Conservation (phyloP, 2,888 invertebrate genomes). For the Nephrotoma appendiculata region DNA sequence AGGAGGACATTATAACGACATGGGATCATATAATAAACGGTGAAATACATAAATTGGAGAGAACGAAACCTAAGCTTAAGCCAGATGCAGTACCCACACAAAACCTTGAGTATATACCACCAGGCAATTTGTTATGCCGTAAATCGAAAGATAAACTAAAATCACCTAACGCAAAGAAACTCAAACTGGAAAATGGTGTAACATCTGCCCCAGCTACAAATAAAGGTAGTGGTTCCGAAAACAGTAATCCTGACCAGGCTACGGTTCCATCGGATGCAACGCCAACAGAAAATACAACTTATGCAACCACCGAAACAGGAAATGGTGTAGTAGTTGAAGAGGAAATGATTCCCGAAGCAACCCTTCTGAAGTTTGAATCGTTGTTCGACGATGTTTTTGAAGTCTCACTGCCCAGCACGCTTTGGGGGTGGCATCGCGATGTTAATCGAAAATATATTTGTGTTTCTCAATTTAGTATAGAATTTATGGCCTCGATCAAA, state of each 20-base stretch:
- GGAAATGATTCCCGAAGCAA: neutral
- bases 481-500: neutral
- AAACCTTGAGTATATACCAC: constrained; percentile 13
- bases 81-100: constrained; percentile 17
- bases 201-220: constrained; percentile 7
- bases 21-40: constrained; percentile 22
- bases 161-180: neutral
- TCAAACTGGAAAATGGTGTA: neutral
- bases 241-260: neutral
- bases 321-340: neutral
- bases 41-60: constrained; percentile 18
- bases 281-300: neutral
- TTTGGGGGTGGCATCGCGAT: constrained; percentile 21
- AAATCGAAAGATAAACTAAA: neutral
- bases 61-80: constrained; percentile 19
- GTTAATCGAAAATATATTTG: constrained; percentile 16
- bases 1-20: constrained; percentile 17
- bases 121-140: neutral
- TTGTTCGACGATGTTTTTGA: constrained; percentile 18
- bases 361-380: constrained; percentile 12
- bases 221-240: neutral
- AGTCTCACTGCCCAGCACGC: constrained; percentile 16
- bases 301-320: neutral
- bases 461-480: constrained; percentile 17
- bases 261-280: neutral